A percentile compares a stretch with the other conserved stretches of the same genome.
Evolutionary conservation across 1,140 invertebrate genomes (phyloP).

Genomic region (Drosophila sp.): DNA sequence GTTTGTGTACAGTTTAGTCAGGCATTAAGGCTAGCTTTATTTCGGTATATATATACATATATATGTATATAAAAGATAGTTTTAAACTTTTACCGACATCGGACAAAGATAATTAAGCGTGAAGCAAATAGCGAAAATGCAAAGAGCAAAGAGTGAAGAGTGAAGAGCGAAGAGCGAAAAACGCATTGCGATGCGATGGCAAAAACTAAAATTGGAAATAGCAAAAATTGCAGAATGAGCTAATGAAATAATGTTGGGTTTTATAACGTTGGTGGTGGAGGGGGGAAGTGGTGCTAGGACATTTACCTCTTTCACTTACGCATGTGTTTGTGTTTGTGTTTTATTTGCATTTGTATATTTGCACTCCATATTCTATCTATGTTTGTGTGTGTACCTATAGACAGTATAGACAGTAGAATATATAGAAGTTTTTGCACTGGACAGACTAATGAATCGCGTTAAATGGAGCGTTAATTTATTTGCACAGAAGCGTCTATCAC

Average conservation of each 20-base stretch:
- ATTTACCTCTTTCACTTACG: neutral
- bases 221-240: slow-evolving; percentile 32
- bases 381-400: too few species aligned
- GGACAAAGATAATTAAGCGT: slow-evolving; percentile 53
- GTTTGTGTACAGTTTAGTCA: slow-evolving; percentile 19
- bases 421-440: slow-evolving; percentile 9
- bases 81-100: slow-evolving; percentile 7
- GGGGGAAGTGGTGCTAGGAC: neutral
- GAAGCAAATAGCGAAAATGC: slow-evolving; percentile 24
- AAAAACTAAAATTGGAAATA: slow-evolving; percentile 39
- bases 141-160: neutral
- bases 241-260: slow-evolving; percentile 37
- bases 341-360: slow-evolving; percentile 15
- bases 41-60: slow-evolving; percentile 5
- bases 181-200: slow-evolving; percentile 9
- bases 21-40: slow-evolving; percentile 39
- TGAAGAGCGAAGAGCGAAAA: neutral
- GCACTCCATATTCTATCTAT: slow-evolving; percentile 12
- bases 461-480: slow-evolving; percentile 39
- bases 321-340: slow-evolving; percentile 15
- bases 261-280: neutral
- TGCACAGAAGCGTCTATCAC: slow-evolving; percentile 7
- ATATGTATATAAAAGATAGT: neutral
- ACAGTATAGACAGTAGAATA: neutral
- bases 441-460: slow-evolving; percentile 15